These are phyloP conservation scores for Guaruba guarouba DNA, from an alignment of 2,113 vertebrate genomes.

Conservation along the genomic window DNA sequence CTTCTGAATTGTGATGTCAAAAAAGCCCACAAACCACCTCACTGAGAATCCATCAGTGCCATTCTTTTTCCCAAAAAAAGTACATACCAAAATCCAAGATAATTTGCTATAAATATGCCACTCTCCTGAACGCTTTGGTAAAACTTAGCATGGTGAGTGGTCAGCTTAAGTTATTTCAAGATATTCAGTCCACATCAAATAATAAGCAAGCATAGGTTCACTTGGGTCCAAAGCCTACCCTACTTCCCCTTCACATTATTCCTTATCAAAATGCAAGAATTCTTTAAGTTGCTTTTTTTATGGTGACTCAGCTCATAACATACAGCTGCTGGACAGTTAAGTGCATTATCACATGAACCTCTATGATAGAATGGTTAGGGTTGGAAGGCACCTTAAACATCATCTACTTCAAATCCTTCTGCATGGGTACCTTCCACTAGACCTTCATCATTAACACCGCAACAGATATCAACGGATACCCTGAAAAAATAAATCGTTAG, in stretches of 20 bases:
- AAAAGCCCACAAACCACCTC: background rate
- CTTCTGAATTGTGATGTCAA: background rate
- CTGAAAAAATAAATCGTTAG: background rate
- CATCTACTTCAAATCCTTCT: background rate
- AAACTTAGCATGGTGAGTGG: background rate
- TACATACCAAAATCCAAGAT: background rate
- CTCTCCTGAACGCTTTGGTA: background rate
- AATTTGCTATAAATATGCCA: background rate
- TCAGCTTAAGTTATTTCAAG: background rate
- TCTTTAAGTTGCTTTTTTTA: background rate
- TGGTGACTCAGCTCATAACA: background rate
- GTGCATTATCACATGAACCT: background rate
- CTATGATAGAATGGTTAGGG: background rate
- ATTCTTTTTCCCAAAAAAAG: background rate
- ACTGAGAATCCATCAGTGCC: fast-evolving
- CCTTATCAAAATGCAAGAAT: background rate
- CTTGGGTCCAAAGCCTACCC: background rate
- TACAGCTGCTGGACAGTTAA: background rate
- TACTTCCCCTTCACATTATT: background rate
- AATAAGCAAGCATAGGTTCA: background rate
- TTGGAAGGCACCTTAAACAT: background rate
- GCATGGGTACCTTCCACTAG: background rate
- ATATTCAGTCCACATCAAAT: background rate
- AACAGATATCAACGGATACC: background rate
- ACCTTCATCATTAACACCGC: background rate